Percentiles rank a stretch among this genome's conserved stretches.
phyloP scores from a whole-genome alignment of 2,113 vertebrate species.

The Zeus faber region DNA sequence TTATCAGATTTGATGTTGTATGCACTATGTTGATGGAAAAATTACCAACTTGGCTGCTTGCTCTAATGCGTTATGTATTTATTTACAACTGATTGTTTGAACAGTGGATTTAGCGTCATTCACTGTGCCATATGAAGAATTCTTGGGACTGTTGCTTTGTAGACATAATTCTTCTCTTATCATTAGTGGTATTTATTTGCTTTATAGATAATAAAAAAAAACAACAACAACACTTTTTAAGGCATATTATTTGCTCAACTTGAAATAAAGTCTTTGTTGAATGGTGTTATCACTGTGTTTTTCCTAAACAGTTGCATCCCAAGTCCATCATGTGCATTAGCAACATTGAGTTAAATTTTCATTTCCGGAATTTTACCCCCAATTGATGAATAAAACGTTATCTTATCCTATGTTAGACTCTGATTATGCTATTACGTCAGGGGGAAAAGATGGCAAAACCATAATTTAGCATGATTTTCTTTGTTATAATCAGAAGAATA shows the following conservation, averaged over 20 bases:
- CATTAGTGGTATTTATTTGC: constrained; percentile 74
- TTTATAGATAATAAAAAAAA: constrained; percentile 71
- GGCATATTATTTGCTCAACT: constrained; percentile 74
- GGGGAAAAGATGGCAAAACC: too few relatives aligned
- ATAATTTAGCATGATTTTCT: too few relatives aligned
- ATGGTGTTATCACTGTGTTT: constrained; percentile 46
- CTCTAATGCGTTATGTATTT: constrained; percentile 76
- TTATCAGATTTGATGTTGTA: constrained; percentile 81
- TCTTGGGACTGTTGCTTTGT: constrained; percentile 68
- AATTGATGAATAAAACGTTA: too few relatives aligned
- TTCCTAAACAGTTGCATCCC: neutral
- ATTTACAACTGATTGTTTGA: constrained; percentile 70
- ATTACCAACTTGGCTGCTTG: constrained; percentile 74
- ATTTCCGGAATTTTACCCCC: too few relatives aligned
- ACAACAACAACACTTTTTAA: constrained; percentile 64
- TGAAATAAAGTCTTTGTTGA: constrained; percentile 74
- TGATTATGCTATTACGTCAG: too few relatives aligned
- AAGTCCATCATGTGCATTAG: too few relatives aligned
- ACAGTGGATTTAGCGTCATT: constrained; percentile 64
- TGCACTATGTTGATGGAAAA: constrained; percentile 76
- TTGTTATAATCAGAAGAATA: too few relatives aligned
- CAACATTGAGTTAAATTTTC: too few relatives aligned
- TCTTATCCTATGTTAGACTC: too few relatives aligned
- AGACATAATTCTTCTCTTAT: constrained; percentile 67
- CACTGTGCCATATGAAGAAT: constrained; percentile 66